Conservation (phyloP, 1,140 invertebrate genomes). For the Zaprionus vittiger region DNA sequence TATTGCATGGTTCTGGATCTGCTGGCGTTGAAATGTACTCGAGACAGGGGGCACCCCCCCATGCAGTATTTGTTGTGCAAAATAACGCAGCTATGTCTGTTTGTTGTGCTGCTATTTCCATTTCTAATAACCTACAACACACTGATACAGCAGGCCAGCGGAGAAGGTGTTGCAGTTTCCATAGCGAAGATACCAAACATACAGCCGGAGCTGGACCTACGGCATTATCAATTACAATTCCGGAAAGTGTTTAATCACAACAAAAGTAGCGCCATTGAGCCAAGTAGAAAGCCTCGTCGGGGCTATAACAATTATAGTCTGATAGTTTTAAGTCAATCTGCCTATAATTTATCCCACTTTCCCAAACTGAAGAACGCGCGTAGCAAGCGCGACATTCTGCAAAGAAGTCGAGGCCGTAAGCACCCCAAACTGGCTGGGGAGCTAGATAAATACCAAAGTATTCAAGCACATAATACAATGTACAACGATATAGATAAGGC, state of each 20-base stretch:
- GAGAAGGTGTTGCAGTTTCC: slow-evolving; percentile 25
- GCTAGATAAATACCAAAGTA: not conserved
- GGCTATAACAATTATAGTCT: slow-evolving; percentile 57
- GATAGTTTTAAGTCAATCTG: slow-evolving; percentile 61
- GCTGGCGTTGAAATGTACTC: not conserved
- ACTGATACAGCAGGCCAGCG: slow-evolving; percentile 34
- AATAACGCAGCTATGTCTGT: slow-evolving; percentile 53
- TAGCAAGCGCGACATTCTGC: slow-evolving; percentile 16
- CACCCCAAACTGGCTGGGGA: not conserved
- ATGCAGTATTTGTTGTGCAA: slow-evolving; percentile 32
- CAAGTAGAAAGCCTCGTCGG: not conserved
- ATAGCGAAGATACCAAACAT: slow-evolving; percentile 18
- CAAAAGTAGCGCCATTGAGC: slow-evolving; percentile 1
- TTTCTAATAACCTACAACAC: slow-evolving; percentile 37
- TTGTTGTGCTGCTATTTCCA: slow-evolving; percentile 53
- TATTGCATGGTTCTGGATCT: not conserved
- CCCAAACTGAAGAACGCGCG: not conserved
- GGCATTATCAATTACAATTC: not conserved
- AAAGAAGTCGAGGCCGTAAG: not conserved
- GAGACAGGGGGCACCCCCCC: not conserved
- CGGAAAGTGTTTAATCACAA: not conserved
- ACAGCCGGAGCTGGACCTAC: not conserved
- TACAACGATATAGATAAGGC: slow-evolving; percentile 36
- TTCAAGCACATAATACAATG: not conserved
- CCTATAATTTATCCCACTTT: not conserved